Conservation (phyloP, 2,888 invertebrate genomes). For the Phanerotoma sp. region DNA sequence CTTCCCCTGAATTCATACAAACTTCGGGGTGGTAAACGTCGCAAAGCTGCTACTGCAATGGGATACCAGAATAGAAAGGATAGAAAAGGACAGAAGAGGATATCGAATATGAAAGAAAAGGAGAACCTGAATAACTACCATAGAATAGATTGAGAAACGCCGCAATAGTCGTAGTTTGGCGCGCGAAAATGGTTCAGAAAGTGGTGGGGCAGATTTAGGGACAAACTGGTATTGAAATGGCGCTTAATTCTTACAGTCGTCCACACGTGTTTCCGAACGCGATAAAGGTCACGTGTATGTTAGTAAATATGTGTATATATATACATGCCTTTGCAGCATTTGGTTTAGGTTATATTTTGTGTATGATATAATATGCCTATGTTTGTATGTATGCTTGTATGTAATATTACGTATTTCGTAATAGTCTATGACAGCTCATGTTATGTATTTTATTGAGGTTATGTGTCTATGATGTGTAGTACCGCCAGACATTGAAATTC, state of each 20-base stretch:
- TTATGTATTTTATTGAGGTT: background rate
- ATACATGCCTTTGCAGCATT: constrained; percentile 5
- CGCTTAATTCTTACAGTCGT: constrained; percentile 10
- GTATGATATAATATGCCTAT: background rate
- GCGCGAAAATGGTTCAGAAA: background rate
- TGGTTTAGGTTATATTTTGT: background rate
- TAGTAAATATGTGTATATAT: constrained; percentile 7
- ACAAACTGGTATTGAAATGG: background rate
- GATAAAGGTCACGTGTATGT: constrained; percentile 21
- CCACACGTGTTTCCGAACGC: constrained; percentile 13
- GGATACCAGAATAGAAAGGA: background rate
- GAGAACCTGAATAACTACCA: too few species aligned
- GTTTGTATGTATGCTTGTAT: too few species aligned
- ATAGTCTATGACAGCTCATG: constrained; percentile 5
- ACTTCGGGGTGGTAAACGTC: constrained; percentile 10
- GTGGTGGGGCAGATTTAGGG: background rate
- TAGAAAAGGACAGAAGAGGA: background rate
- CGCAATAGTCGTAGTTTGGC: too few species aligned
- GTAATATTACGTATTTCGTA: background rate
- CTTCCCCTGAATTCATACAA: constrained; percentile 4
- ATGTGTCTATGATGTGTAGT: too few species aligned
- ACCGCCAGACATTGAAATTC: constrained; percentile 6
- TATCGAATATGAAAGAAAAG: too few species aligned
- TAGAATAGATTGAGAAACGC: too few species aligned
- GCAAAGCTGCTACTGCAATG: background rate